These are phyloP conservation scores for Psittacula echo DNA, from an alignment of 2,797 vertebrate genomes.

Conservation along the genomic window DNA sequence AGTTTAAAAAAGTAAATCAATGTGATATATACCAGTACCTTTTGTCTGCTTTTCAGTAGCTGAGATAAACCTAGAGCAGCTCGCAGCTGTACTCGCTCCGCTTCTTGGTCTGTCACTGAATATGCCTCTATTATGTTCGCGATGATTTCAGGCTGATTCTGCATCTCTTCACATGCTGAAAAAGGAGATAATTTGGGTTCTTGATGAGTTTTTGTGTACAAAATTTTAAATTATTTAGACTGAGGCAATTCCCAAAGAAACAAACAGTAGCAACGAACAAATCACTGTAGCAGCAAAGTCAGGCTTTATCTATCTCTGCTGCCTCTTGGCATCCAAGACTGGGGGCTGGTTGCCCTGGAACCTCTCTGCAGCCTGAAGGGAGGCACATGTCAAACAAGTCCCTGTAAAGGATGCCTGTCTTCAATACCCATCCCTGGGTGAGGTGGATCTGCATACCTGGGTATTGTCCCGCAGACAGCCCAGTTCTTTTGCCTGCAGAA, in stretches of 20 bases:
- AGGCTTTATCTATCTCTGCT: background rate
- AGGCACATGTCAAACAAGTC: background rate
- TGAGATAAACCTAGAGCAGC: constrained; percentile 53
- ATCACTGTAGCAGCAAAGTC: background rate
- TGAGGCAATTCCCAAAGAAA: constrained; percentile 57
- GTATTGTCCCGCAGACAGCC: background rate
- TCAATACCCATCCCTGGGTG: fast-evolving
- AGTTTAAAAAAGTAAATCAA: constrained; percentile 1
- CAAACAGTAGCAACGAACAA: background rate
- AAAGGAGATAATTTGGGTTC: constrained; percentile 47
- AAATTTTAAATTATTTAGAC: constrained; percentile 57
- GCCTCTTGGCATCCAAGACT: background rate
- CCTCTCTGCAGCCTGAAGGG: background rate
- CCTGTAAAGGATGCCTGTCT: background rate
- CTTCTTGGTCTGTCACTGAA: constrained; percentile 21
- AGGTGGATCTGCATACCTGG: background rate
- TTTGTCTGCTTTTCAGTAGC: constrained; percentile 47
- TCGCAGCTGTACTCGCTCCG: constrained; percentile 35
- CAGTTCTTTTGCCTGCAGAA: background rate
- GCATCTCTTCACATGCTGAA: constrained; percentile 25
- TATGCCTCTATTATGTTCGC: constrained; percentile 5
- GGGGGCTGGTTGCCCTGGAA: background rate
- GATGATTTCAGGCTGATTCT: constrained; percentile 51
- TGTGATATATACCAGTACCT: constrained; percentile 5
- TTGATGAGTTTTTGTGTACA: constrained; percentile 69